phyloP scores from a whole-genome alignment of 2,113 vertebrate species.

The Chamaetylas fuelleborni region DNA sequence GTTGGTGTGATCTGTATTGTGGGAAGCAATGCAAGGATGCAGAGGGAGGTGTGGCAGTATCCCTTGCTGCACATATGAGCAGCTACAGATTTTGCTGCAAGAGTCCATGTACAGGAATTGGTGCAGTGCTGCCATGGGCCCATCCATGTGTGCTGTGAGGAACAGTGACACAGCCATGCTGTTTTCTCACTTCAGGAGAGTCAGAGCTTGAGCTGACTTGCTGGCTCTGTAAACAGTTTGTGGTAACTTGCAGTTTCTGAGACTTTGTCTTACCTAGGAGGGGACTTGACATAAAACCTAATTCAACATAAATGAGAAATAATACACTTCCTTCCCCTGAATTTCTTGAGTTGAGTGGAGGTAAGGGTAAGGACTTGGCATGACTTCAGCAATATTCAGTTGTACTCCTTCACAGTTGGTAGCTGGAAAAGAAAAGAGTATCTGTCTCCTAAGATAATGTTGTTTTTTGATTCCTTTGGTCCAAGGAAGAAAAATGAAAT shows the following conservation, averaged over 20 bases:
- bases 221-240: not conserved
- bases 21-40: rapidly evolving
- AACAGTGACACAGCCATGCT: rapidly evolving
- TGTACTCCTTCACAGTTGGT: not conserved
- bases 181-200: not conserved
- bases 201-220: not conserved
- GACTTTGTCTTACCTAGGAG: not conserved
- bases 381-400: not conserved
- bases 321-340: not conserved
- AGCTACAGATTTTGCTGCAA: not conserved
- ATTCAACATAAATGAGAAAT: not conserved
- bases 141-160: not conserved
- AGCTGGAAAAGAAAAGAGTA: not conserved
- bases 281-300: not conserved
- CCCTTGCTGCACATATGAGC: not conserved
- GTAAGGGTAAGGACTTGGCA: not conserved
- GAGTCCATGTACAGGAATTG: not conserved
- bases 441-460: not conserved
- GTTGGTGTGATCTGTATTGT: not conserved
- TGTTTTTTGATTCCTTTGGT: not conserved
- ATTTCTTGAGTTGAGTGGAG: not conserved
- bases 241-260: not conserved
- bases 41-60: not conserved
- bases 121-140: not conserved
- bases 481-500: not conserved